Base-by-base conservation (phyloP, 92 coral and sea anemone species). In the Diadumene lineata region DNA sequence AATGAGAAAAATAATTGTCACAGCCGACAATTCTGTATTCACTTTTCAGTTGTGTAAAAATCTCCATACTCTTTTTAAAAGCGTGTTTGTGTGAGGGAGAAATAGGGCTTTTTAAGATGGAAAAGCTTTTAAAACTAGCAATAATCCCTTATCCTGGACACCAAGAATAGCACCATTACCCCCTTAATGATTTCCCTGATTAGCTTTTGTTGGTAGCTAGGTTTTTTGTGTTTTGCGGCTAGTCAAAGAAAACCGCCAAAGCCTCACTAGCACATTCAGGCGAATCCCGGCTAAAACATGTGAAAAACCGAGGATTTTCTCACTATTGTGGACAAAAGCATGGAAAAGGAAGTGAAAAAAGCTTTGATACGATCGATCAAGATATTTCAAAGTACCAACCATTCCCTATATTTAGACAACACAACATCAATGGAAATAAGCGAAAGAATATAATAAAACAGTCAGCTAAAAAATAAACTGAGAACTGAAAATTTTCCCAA, bases 161-260 rank as follows among this genome's bases (percentile, higher is more conserved):
- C 6, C 48, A 6, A 38, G 48, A 38, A 38, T 4, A 38, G 6
- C 6, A 38, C 48, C 13, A 38, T 38, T 38, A 18, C 63, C 8
- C 21, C n/a, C 24, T 9, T 38, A 66, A 66, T 56, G 53, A 66
- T 56, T 66, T 66, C 53, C 55, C 43, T 44, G 31, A 38, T 66
- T 34, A 44, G 15, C 23, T n/a, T 34, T 66, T 66, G 73, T 68
- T 68, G 19, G 32, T 68, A 26, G n/a, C 48, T n/a, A 25, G n/a
- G 50, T 56, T 50, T n/a, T 10, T 16, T 72, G 66, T 72, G 48
- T 15, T 31, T 72, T 72, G 66, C 66, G 66, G 77, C 33, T 55
- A 26, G 56, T 16, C 77, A 72, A 72, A 72, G 77, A 29, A 56
- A 72, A 66, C 77, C 77, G 77, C 57, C 66, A 56, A 61, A 28